These are phyloP conservation scores for Papilio glaucus DNA, from an alignment of 1,140 invertebrate species.

Conservation along the genomic window DNA sequence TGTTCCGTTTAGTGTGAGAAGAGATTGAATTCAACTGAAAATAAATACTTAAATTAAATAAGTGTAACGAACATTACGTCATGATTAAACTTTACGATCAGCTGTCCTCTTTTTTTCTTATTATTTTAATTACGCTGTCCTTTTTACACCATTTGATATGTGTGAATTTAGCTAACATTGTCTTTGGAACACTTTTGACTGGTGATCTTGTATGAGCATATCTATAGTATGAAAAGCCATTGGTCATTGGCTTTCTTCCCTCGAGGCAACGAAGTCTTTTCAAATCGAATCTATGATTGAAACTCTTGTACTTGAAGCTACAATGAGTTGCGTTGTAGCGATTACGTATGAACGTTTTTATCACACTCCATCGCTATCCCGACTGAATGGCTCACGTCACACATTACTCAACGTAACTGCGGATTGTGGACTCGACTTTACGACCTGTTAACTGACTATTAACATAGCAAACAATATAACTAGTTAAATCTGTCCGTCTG, in stretches of 20 bases:
- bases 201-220: too few relatives aligned
- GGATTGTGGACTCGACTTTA: conserved; percentile 8
- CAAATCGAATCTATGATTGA: not conserved
- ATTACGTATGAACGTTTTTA: not conserved
- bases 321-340: conserved; percentile 5
- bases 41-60: not conserved
- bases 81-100: too few relatives aligned
- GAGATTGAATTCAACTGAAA: not conserved
- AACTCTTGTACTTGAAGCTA: conserved; percentile 35
- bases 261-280: too few relatives aligned
- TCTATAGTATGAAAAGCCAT: too few relatives aligned
- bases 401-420: conserved; percentile 13
- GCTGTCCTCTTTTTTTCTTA: too few relatives aligned
- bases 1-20: not conserved
- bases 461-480: conserved; percentile 24
- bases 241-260: too few relatives aligned
- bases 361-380: conserved; percentile 7
- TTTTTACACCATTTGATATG: too few relatives aligned
- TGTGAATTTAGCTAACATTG: too few relatives aligned
- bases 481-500: conserved; percentile 12
- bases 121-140: too few relatives aligned
- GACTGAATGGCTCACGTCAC: conserved; percentile 11
- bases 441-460: conserved; percentile 33
- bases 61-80: too few relatives aligned
- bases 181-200: too few relatives aligned